phyloP scores from a whole-genome alignment of 2,888 invertebrate species.

The Ypsolopha sequella region DNA sequence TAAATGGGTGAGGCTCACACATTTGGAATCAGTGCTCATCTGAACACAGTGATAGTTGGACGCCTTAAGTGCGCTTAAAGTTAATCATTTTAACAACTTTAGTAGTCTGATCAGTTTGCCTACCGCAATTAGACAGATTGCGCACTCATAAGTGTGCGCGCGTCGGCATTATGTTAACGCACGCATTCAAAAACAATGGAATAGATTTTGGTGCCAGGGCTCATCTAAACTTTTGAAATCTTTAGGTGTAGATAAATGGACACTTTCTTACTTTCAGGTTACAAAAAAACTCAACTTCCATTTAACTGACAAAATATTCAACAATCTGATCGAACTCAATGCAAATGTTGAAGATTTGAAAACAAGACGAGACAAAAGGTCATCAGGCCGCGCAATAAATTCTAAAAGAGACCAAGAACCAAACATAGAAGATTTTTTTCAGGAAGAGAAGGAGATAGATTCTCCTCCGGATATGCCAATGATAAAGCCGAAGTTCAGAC shows the following conservation, averaged over 20 bases:
- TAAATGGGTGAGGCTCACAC: too few species aligned
- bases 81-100: too few species aligned
- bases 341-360: slow-evolving; percentile 30
- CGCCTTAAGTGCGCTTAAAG: too few species aligned
- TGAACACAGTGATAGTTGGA: too few species aligned
- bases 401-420: slow-evolving; percentile 52
- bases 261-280: slow-evolving; percentile 32
- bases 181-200: too few species aligned
- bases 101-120: too few species aligned
- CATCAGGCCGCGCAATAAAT: slow-evolving; percentile 16
- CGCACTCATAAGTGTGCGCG: too few species aligned
- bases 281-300: slow-evolving; percentile 59
- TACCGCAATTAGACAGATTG: too few species aligned
- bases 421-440: slow-evolving; percentile 55
- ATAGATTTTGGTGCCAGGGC: too few species aligned
- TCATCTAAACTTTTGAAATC: too few species aligned
- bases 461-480: slow-evolving; percentile 35
- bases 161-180: too few species aligned
- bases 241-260: slow-evolving; percentile 1
- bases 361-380: slow-evolving; percentile 27
- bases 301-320: slow-evolving; percentile 56
- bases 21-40: too few species aligned
- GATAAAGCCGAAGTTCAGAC: slow-evolving; percentile 38
- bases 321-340: slow-evolving; percentile 57
- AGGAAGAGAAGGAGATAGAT: slow-evolving; percentile 41